These are phyloP conservation scores for Myoxocephalus aenaeus DNA, from an alignment of 2,797 vertebrate species.

Conservation along the genomic window DNA sequence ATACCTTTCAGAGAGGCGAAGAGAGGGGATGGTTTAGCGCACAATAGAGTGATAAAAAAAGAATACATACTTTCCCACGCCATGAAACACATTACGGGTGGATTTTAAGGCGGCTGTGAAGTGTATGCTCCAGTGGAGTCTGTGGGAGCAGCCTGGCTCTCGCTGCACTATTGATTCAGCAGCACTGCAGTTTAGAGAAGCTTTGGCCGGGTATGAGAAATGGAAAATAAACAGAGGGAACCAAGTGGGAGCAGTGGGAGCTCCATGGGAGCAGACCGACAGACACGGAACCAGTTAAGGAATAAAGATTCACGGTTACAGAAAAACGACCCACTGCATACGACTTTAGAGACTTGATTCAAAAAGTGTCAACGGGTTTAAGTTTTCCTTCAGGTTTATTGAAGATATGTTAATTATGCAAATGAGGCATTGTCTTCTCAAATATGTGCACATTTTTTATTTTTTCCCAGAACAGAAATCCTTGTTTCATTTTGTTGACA, in stretches of 20 bases:
- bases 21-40: conserved; percentile 31
- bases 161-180: conserved; percentile 64
- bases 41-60: conserved; percentile 39
- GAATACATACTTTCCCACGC: conserved; percentile 49
- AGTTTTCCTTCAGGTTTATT: too few species aligned
- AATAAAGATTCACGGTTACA: conserved; percentile 23
- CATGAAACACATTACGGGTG: conserved; percentile 41
- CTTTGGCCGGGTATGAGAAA: conserved; percentile 47
- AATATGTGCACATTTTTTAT: too few species aligned
- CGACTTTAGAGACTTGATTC: conserved; percentile 5
- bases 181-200: conserved; percentile 57
- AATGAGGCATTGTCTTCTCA: background rate
- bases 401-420: background rate
- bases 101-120: conserved; percentile 47
- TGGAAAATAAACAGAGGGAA: conserved; percentile 64
- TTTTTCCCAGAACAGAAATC: too few species aligned
- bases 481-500: too few species aligned
- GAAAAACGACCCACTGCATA: conserved; percentile 12
- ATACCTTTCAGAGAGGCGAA: conserved; percentile 33
- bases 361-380: background rate
- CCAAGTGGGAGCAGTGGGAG: conserved; percentile 42
- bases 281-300: conserved; percentile 23
- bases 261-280: conserved; percentile 30
- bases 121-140: conserved; percentile 34
- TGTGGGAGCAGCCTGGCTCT: conserved; percentile 57